Evolutionary conservation across 1,140 invertebrate species (phyloP), one percentile per base, ranked within the genome.

Genomic region (Nylanderia fulva): DNA sequence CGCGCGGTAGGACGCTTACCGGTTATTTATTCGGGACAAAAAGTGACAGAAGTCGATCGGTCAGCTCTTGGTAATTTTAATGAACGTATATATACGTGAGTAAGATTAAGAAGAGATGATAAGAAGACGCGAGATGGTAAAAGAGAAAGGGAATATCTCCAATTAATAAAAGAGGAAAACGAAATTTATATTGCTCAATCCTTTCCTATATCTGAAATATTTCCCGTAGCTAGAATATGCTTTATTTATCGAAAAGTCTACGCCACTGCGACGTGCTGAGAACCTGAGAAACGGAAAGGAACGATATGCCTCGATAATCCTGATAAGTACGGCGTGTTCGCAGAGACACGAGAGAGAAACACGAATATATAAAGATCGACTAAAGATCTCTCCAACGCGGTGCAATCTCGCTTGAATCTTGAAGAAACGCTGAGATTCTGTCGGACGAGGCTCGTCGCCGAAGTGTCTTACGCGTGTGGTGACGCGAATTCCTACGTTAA

Each of bases 221-320:
- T 68, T 68, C 27, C 5, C 2, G 11, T 48, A 13, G 2, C 18
- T 18, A 68, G 39, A 11, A 15, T 33, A 24, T n/a, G 1, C 45
- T 45, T 64, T 68, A 64, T 79, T 42, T 45, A 60, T 11, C 2
- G 54, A 13, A 3, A 33, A 42, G 24, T 13, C 29, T 52, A 45
- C 85, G 77, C 42, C 36, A 54, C 3, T 69, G 52, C 7, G 58
- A 45, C 27, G 18, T 56, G 36, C 3, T n/a, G 66, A 36, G 60
- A 69, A 63, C 29, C 61, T 36, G 72, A 79, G 75, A 80, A 88
- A 63, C 63, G 75, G 42, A 69, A 58, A 83, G 45, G 60, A 63
- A 84, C 66, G 90, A 90, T 88, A 91, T 91, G 90, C 88, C 85
- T 92, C 87, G 87, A 87, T 92, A 87, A 88, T 85, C 83, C 66